Base-by-base conservation (phyloP, 2,113 vertebrate species). In the Hippocampus comes region DNA sequence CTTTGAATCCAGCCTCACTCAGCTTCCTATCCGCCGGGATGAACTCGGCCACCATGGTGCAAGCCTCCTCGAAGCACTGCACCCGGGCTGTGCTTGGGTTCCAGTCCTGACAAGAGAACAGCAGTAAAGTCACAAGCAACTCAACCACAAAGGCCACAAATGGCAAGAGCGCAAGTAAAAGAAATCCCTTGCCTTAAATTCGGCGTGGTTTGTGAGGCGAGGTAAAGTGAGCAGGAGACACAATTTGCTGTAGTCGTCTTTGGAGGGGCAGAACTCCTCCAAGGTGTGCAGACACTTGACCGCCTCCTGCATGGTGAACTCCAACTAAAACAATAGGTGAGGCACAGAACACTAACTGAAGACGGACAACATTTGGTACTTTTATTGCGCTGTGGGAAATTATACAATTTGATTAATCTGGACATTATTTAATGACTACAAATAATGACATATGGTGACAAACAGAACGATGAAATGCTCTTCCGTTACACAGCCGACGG, bases 1-100 rank as follows among this genome's bases (percentile, higher is more conserved):
- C 97, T 90, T 96, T 96, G 92, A 99, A 99, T 41, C 97, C 97
- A 0, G 97, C 97, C 83, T 99, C 97, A 21, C 97, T 99, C 63
- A 98, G 91, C 83, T 99, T 99, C 83, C 97, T 93, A 83, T 99
- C 95, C 0, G 97, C 97, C 0, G 97, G 97, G 68, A 99, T 99
- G 78, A 99, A 99, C 86, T 99, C 97, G 0, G 97, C 95, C 59
- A 99, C 96, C 96, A 99, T 97, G 74, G 89, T 78, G 59, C 97
- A 98, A 66, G 96, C 94, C 82, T 99, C 97, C 64, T 99, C 96
- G 59, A 99, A 99, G 89, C 97, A 99, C 87, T 98, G 96, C 56
- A 98, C 97, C 5, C 97, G 93, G 2, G 97, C 97, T 0, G 97
- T 99, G 90, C 97, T 99, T 53, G 97, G 97, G 76, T 98, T 99